Percentiles rank a stretch among this genome's conserved stretches.
These are phyloP conservation scores for Nebria salina DNA, from an alignment of 2,888 invertebrate species.

Conservation along the genomic window DNA sequence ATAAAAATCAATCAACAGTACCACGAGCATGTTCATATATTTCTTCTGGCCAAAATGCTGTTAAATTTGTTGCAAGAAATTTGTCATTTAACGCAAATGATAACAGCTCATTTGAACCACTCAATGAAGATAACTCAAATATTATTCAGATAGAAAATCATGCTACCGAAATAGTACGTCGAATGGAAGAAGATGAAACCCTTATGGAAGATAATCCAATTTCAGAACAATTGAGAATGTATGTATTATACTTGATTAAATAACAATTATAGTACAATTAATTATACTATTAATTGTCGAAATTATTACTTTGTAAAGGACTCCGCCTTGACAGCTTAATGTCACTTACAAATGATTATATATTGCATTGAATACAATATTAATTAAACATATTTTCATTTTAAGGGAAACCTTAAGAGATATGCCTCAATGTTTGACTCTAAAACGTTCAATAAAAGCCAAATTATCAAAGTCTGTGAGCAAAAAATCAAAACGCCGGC, in stretches of 20 bases:
- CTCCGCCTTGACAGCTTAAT: too few species aligned
- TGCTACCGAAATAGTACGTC: slow-evolving; percentile 71
- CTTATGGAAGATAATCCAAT: slow-evolving; percentile 73
- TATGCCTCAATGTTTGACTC: slow-evolving; percentile 74
- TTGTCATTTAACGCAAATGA: slow-evolving; percentile 24
- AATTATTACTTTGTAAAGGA: neutral
- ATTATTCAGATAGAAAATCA: slow-evolving; percentile 55
- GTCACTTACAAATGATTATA: neutral
- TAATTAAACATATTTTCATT: slow-evolving; percentile 41
- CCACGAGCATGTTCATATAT: neutral
- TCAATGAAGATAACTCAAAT: slow-evolving; percentile 36
- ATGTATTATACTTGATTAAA: slow-evolving; percentile 46
- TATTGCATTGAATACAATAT: neutral
- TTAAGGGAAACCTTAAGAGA: slow-evolving; percentile 73
- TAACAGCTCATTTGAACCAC: slow-evolving; percentile 20
- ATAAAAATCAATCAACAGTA: slow-evolving; percentile 16
- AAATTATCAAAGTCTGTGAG: slow-evolving; percentile 70
- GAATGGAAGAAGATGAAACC: slow-evolving; percentile 71
- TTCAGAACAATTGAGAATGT: slow-evolving; percentile 72
- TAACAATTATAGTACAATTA: slow-evolving; percentile 9
- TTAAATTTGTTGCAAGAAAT: slow-evolving; percentile 14
- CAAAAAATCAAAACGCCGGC: slow-evolving; percentile 65
- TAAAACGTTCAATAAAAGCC: slow-evolving; percentile 74
- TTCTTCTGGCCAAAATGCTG: slow-evolving; percentile 20
- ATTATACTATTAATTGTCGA: too few species aligned